Evolutionary conservation across 2,113 vertebrate genomes (phyloP), one percentile per base, ranked within the genome.

Genomic region (Hymenochirus boettgeri): DNA sequence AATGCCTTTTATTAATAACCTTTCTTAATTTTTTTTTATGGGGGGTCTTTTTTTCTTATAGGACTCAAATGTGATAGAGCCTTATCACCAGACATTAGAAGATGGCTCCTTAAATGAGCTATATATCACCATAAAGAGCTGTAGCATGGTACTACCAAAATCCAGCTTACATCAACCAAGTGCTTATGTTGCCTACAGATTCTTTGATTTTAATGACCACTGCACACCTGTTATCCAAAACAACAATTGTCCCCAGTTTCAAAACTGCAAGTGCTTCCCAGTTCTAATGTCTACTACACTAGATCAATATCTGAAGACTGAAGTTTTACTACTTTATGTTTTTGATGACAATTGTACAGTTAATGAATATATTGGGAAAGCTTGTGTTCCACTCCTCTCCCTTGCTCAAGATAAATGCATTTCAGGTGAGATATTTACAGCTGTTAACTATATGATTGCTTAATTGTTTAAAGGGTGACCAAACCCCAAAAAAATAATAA

Each of bases 121-220:
- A 46, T 65, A 75, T 17, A 18, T 97, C 75, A 87, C 82, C 1
- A 33, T 95, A 57, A 83, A 63, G 37, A 66, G 82, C 69, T 96
- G 93, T 78, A 75, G 63, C 67, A 75, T 73, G 66, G 87, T 95
- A 9, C 76, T 35, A 2, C 62, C 80, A 61, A 74, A 52, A 66
- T 59, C 56, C 31, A 73, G 72, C 21, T 61, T 74, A 29, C 29
- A 47, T 12, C 85, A 79, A 66, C 92, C 91, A 9, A 90, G 82
- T 73, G 78, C 95, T 35, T 97, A 93, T 1, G 86, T 92, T 37
- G 82, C 95, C 75, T 97, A 94, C 85, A 93, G 88, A 81, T 90
- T 97, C 77, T 92, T 85, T 51, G 65, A 88, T 76, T 94, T 93
- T 72, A 76, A 84, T 11, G 90, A 95, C 78, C 81, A 92, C 50